phyloP scores from a whole-genome alignment of 2,888 invertebrate species.

The Actias luna region DNA sequence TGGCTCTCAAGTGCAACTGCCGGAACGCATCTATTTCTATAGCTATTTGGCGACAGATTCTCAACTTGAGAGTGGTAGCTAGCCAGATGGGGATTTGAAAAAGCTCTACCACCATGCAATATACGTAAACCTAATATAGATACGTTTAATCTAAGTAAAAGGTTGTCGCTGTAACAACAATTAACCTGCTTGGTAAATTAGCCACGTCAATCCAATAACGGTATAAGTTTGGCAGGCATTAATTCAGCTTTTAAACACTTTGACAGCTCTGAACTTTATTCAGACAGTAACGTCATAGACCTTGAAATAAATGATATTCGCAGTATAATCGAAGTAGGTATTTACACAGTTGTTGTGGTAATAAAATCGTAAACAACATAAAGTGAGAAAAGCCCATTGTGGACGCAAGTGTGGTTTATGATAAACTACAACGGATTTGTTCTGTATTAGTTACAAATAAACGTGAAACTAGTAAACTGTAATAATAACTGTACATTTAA shows the following conservation, averaged over 20 bases:
- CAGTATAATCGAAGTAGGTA: slow-evolving; percentile 11
- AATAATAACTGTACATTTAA: neutral
- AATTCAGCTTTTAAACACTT: neutral
- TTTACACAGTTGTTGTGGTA: slow-evolving; percentile 70
- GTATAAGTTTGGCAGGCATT: neutral
- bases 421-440: neutral
- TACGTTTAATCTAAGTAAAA: neutral
- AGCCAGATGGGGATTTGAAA: too few species aligned
- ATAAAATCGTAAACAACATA: slow-evolving; percentile 48
- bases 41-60: too few species aligned
- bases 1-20: too few species aligned
- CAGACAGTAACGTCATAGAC: neutral
- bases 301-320: neutral
- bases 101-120: too few species aligned
- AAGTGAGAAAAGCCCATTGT: slow-evolving; percentile 55
- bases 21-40: too few species aligned
- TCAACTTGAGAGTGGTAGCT: too few species aligned
- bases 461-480: neutral
- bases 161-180: neutral
- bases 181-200: neutral
- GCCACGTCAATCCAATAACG: too few species aligned
- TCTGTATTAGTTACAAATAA: neutral
- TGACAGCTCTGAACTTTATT: neutral
- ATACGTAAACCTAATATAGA: too few species aligned
- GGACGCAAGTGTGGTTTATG: slow-evolving; percentile 52